phyloP scores from a whole-genome alignment of 2,888 invertebrate species.

The Pediacus dermestoides region DNA sequence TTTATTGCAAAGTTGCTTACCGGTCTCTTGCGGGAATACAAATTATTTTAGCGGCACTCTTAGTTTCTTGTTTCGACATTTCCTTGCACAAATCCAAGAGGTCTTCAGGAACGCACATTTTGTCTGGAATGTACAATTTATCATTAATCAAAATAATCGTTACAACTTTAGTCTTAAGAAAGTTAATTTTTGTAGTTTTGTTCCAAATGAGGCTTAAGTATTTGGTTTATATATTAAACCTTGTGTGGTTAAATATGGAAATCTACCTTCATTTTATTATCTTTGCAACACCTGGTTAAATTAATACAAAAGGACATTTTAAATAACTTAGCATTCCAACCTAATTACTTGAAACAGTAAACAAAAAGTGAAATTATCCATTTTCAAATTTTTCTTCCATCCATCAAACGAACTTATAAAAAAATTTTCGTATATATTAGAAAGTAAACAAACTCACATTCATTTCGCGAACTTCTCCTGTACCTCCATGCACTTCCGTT shows the following conservation, averaged over 20 bases:
- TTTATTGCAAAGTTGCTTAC: slow-evolving; percentile 43
- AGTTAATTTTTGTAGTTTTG: background rate
- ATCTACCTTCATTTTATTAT: too few species aligned
- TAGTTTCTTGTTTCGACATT: slow-evolving; percentile 62
- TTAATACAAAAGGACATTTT: background rate
- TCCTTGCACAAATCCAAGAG: slow-evolving; percentile 61
- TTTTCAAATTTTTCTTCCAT: too few species aligned
- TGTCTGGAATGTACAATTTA: slow-evolving; percentile 52
- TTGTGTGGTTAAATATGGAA: too few species aligned
- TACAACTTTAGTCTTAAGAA: slow-evolving; percentile 3
- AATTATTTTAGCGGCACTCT: slow-evolving; percentile 57
- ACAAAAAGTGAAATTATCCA: too few species aligned
- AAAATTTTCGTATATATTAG: background rate
- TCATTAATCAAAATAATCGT: slow-evolving; percentile 9
- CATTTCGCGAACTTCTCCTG: slow-evolving; percentile 22
- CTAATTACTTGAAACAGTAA: too few species aligned
- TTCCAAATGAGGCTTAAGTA: slow-evolving; percentile 2
- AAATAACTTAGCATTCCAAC: too few species aligned
- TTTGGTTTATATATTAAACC: background rate
- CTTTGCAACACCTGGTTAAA: too few species aligned
- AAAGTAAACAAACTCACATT: slow-evolving; percentile 25
- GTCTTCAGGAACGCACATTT: slow-evolving; percentile 70
- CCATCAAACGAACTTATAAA: slow-evolving; percentile 13
- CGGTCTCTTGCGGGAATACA: slow-evolving; percentile 73
- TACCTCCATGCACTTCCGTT: slow-evolving; percentile 14